Base-by-base conservation (phyloP, 2,113 vertebrate species). In the Natator depressus region DNA sequence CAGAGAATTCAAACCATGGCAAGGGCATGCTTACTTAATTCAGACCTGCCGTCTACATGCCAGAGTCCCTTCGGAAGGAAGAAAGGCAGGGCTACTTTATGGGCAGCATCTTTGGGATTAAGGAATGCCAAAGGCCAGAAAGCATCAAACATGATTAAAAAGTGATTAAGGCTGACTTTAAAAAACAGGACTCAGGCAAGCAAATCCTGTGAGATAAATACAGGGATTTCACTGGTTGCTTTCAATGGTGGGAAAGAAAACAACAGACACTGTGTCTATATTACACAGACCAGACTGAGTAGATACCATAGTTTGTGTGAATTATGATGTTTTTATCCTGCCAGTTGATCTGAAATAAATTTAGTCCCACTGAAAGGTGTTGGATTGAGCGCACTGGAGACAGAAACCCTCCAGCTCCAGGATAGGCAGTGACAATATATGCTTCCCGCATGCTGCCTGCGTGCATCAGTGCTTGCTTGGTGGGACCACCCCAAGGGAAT, bases 1-100 rank as follows among this genome's bases (percentile, higher is more conserved):
- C 54, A 51, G 75, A 38, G 53, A 38, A 82, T 57, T 38, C 0
- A 78, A 0, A n/a, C 27, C 22, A 13, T 0, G 0, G 25, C 75
- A 82, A 55, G 94, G 72, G 42, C 72, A 17, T 7, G 1, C n/a
- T 51, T 1, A 8, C 47, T 11, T 82, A 46, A 12, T 42, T 31
- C 82, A 19, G 69, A 78, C 53, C 53, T 75, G 86, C 8, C 69
- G 31, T 50, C 54, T 57, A 78, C 3, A 0, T 0, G 4, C 38
- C 51, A 38, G 38, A 84, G 8, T 57, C 84, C 4, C 81, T 54
- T 57, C 1, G 31, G 6, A 72, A 50, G 46, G 79, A 25, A 50
- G 57, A 72, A 59, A 55, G 55, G 53, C 51, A 46, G 4, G 4
- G 42, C 7, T 22, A 49, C n/a, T 57, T 55, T 10, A 17, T 5